These are phyloP conservation scores for Chionodraco myersi DNA, from an alignment of 2,113 vertebrate genomes.

Conservation along the genomic window DNA sequence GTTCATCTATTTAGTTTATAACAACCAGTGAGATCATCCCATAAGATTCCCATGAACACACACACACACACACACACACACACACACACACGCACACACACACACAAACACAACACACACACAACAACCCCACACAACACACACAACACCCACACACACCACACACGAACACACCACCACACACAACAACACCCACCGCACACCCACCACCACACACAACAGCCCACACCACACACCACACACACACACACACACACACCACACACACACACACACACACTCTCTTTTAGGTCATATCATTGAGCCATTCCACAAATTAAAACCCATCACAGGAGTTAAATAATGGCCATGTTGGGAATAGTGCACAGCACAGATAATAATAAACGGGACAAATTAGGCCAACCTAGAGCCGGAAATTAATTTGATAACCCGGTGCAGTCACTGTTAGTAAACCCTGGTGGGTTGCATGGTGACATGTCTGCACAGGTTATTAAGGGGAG, in stretches of 20 bases:
- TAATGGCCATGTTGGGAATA: constrained; percentile 60
- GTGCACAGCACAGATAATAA: constrained; percentile 65
- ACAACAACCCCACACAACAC: constrained; percentile 2
- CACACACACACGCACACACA: background rate
- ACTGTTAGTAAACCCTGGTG: constrained; percentile 44
- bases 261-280: background rate
- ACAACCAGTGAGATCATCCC: constrained; percentile 40
- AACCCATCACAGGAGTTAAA: constrained; percentile 61
- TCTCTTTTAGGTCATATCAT: constrained; percentile 61
- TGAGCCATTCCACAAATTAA: constrained; percentile 74
- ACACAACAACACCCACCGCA: no score
- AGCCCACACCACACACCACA: no score
- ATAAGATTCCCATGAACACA: no score
- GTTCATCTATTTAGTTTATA: constrained; percentile 39
- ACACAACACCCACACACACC: background rate
- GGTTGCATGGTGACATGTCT: constrained; percentile 36
- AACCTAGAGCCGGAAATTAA: constrained; percentile 53
- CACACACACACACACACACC: no score
- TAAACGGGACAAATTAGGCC: constrained; percentile 69
- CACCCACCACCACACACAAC: no score
- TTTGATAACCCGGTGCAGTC: constrained; percentile 47
- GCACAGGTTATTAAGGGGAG: constrained; percentile 44
- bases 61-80: background rate
- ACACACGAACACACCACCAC: background rate
- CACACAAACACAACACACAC: background rate